Evolutionary conservation across 2,113 vertebrate species (phyloP), one percentile per base, ranked within the genome.

Genomic region (Dunckerocampus dactyliophorus): DNA sequence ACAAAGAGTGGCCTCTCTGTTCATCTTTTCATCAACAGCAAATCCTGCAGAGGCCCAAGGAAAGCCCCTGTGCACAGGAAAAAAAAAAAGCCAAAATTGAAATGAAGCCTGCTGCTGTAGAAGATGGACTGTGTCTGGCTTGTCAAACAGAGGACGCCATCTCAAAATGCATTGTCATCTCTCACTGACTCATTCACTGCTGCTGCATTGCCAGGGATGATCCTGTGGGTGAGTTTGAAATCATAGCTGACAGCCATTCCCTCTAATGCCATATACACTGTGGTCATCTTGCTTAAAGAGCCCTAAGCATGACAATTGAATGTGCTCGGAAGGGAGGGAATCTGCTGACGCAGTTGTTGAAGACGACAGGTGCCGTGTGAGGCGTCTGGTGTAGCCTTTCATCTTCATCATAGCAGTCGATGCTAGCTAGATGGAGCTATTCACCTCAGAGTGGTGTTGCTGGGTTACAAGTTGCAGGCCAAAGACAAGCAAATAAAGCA

Each of bases 51-150:
- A 66, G 81, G 46, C 39, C 6, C 14, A 22, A 39, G 52, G 56
- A 79, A 75, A 51, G 24, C 47, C 64, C 43, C 31, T 22, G 42
- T 2, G 49, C 53, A 55, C 67, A 60, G 20, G 12, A 56, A 54
- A 31, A 50, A 37, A 59, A 39, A 16, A 28, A 31, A 31, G 39
- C 62, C 59, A 79, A 63, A 77, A 81, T 71, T 76, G 70, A 84
- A 82, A 82, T 80, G 72, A 82, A 82, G 81, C 71, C 71, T 34
- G 67, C 69, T 74, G 75, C 69, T 71, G 66, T 4, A 3, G 64
- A 71, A 83, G 72, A 81, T 79, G 71, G 75, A 74, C 76, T 78
- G 76, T 76, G 67, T 71, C 75, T 73, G 56, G 70, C 60, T 76
- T 71, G 71, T 70, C 39, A 57, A 53, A n/a, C 24, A 53, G 17